Evolutionary conservation across 1,140 invertebrate species (phyloP).

Genomic region (Protaetia brevitarsis): DNA sequence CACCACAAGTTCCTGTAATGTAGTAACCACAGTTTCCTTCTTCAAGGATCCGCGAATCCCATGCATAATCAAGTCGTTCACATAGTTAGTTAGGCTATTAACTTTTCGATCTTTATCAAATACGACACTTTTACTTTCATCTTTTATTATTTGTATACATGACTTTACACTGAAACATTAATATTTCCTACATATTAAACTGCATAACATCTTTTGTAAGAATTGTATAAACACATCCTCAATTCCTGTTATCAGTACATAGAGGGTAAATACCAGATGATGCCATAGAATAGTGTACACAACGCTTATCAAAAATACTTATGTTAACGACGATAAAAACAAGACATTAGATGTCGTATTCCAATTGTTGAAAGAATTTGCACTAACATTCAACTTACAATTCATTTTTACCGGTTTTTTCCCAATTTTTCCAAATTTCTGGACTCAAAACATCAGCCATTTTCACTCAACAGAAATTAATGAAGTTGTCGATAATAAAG

Average conservation of each 20-base stretch:
- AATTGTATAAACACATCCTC: slow-evolving; percentile 4
- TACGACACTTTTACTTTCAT: slow-evolving; percentile 54
- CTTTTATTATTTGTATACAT: slow-evolving; percentile 54
- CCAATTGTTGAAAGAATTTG: slow-evolving; percentile 1
- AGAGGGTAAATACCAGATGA: not conserved
- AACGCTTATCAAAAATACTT: slow-evolving; percentile 2
- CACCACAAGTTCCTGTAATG: slow-evolving; percentile 68
- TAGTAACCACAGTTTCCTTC: slow-evolving; percentile 65
- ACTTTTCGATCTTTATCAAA: slow-evolving; percentile 54
- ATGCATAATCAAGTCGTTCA: slow-evolving; percentile 65
- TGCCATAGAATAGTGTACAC: not conserved
- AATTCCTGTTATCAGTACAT: slow-evolving; percentile 21
- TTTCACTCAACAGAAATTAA: slow-evolving; percentile 32
- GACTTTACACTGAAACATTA: slow-evolving; percentile 53
- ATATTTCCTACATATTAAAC: slow-evolving; percentile 15
- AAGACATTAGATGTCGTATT: not conserved
- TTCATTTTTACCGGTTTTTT: slow-evolving; percentile 62
- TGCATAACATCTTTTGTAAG: slow-evolving; percentile 10
- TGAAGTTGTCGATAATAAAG: slow-evolving; percentile 17
- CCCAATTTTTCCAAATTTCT: slow-evolving; percentile 65
- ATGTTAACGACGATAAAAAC: not conserved
- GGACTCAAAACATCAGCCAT: slow-evolving; percentile 52
- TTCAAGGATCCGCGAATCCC: slow-evolving; percentile 66
- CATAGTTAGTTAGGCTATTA: slow-evolving; percentile 53
- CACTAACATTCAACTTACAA: slow-evolving; percentile 56